phyloP scores from a whole-genome alignment of 53 echinoderm and acorn worm genomes.

The Arbacia lixula region DNA sequence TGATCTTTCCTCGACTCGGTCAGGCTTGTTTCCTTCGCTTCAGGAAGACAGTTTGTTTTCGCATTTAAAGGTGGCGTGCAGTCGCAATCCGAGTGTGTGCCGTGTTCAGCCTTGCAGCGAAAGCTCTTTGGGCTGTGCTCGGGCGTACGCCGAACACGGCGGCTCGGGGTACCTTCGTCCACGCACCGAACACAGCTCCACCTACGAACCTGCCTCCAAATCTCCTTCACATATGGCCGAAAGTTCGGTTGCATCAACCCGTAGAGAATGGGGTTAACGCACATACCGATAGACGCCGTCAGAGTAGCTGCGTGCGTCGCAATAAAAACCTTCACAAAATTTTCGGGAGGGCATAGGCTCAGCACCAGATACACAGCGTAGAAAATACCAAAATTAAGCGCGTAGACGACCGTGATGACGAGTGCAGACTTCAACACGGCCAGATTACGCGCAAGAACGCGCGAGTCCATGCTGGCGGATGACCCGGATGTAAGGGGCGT shows the following conservation, averaged over 20 bases:
- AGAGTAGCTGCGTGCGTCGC: neutral
- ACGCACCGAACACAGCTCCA: too few relatives aligned
- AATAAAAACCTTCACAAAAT: neutral
- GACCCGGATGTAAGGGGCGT: neutral
- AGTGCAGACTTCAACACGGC: slow-evolving; percentile 13
- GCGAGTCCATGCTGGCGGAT: neutral
- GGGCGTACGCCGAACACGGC: too few relatives aligned
- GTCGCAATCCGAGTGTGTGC: too few relatives aligned
- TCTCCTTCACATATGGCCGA: slow-evolving; percentile 18
- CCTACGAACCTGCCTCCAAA: too few relatives aligned
- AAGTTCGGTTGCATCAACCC: slow-evolving; percentile 35
- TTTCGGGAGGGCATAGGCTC: neutral
- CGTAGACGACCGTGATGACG: slow-evolving; percentile 9
- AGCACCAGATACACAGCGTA: slow-evolving; percentile 14
- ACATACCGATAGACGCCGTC: neutral
- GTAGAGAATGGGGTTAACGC: slow-evolving; percentile 14
- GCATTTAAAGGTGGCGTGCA: too few relatives aligned
- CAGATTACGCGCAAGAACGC: slow-evolving; percentile 23
- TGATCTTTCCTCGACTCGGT: slow-evolving; percentile 16
- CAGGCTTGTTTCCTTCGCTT: slow-evolving; percentile 15
- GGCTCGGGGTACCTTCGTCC: too few relatives aligned
- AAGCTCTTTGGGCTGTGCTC: too few relatives aligned
- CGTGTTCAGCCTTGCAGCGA: too few relatives aligned
- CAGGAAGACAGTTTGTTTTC: neutral
- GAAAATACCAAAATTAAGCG: slow-evolving; percentile 13